Evolutionary conservation across 2,888 invertebrate genomes (phyloP).

Genomic region (Drosophila antonietae): DNA sequence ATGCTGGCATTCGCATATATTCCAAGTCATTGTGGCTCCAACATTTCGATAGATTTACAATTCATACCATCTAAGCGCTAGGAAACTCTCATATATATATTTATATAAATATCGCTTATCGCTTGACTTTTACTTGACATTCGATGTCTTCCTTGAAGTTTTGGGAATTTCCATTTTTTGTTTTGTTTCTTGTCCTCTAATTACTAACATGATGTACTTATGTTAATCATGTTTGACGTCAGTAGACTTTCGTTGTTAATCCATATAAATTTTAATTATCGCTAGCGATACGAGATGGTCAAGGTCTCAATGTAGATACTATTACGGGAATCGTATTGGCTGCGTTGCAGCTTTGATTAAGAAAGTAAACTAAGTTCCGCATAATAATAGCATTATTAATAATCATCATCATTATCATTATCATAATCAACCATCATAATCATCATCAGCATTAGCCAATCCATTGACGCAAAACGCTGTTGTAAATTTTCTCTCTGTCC

Average conservation of each 20-base stretch:
- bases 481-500: constrained; percentile 46
- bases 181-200: neutral
- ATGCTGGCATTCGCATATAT: neutral
- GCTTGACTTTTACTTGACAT: neutral
- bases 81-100: neutral
- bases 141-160: neutral
- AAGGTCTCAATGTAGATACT: constrained; percentile 11
- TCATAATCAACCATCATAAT: neutral
- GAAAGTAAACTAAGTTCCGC: constrained; percentile 10
- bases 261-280: constrained; percentile 44
- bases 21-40: neutral
- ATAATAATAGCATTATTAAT: neutral
- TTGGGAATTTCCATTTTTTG: neutral
- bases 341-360: neutral
- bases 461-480: constrained; percentile 46
- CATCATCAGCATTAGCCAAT: constrained; percentile 6
- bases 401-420: neutral
- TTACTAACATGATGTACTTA: constrained; percentile 23
- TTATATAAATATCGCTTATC: neutral
- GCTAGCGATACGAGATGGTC: constrained; percentile 28
- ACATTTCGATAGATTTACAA: neutral
- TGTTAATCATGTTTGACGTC: constrained; percentile 46
- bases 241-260: constrained; percentile 20
- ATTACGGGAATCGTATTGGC: constrained; percentile 13
- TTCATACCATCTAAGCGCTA: neutral